Base-by-base conservation (phyloP, 2,888 invertebrate species). In the Uloborus plumipes region DNA sequence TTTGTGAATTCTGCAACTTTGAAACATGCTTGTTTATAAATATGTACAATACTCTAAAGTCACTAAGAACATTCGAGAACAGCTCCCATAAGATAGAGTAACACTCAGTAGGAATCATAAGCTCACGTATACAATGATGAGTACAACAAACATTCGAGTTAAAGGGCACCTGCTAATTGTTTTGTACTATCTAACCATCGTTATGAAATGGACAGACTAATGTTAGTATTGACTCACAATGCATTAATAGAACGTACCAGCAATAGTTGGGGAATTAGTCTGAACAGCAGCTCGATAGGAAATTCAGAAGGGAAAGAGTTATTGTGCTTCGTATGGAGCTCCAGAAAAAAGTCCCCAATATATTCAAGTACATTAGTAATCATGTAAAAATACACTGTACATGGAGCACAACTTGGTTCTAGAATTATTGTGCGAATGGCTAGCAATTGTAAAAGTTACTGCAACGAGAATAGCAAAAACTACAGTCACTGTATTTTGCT, bases 141-240 rank as follows among this genome's bases (percentile, higher is more conserved):
- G 77, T 77, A 83, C 83, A 70, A 83, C 77, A 77, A 83, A 83
- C 78, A 79, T 78, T 84, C 58, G 74, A 84, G 84, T 75, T 77
- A 84, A 84, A 84, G 84, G 84, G 84, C 84, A 84, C 84, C 84
- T 84, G 77, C 77, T 78, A 83, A 83, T 77, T 78, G 74, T 84
- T 83, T 84, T 84, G 84, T 84, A 84, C 84, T 84, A 79, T 79
- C 84, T 79, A 84, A 78, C 83, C 83, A 83, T 83, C 83, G 78
- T 78, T 79, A 84, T 83, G 77, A 83, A 84, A 78, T 84, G 84
- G 84, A 84, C 84, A 84, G 78, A 84, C 78, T 79, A 84, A 78
- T 78, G 70, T 84, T 84, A 84, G 84, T 79, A 84, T 84, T 78
- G 78, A 83, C 70, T 70, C 74, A 81, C 74, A 81, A 79, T 79